Percentiles rank a stretch among this genome's conserved stretches.
Conservation (phyloP, 2,888 invertebrate species). For the Formica aserva region DNA sequence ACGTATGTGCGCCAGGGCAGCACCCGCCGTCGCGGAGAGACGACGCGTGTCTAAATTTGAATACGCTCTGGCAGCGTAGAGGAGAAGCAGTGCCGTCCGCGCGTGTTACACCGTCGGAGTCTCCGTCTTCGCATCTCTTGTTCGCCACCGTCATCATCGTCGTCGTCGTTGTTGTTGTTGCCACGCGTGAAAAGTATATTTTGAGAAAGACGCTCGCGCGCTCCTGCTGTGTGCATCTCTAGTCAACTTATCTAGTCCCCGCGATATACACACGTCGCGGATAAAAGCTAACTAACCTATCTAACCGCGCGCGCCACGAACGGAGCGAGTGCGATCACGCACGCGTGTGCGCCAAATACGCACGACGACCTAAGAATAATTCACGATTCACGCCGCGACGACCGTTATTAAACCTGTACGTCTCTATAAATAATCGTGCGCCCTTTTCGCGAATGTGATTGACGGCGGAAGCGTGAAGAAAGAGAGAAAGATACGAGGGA, state of each 20-base stretch:
- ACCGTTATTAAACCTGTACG: conserved; percentile 53
- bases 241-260: conserved; percentile 81
- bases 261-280: conserved; percentile 61
- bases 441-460: conserved; percentile 48
- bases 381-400: conserved; percentile 50
- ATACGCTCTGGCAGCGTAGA: conserved; percentile 64
- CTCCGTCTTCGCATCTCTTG: conserved; percentile 31
- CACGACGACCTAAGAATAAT: conserved; percentile 59
- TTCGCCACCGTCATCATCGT: conserved; percentile 41
- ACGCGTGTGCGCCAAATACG: conserved; percentile 52
- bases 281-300: conserved; percentile 73
- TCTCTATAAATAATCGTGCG: conserved; percentile 57
- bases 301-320: conserved; percentile 49
- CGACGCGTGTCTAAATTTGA: conserved; percentile 79
- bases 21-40: conserved; percentile 50
- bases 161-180: conserved; percentile 42
- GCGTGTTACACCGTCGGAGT: conserved; percentile 64
- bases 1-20: conserved; percentile 48
- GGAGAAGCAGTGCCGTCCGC: conserved; percentile 61
- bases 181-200: conserved; percentile 75
- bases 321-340: conserved; percentile 18
- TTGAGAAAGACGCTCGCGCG: conserved; percentile 73
- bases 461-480: conserved; percentile 39
- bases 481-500: background rate
- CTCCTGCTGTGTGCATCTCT: conserved; percentile 76